A percentile compares a stretch with the other conserved stretches of the same genome.
phyloP scores from a whole-genome alignment of 1,140 invertebrate species.

The Calliopsis andreniformis region DNA sequence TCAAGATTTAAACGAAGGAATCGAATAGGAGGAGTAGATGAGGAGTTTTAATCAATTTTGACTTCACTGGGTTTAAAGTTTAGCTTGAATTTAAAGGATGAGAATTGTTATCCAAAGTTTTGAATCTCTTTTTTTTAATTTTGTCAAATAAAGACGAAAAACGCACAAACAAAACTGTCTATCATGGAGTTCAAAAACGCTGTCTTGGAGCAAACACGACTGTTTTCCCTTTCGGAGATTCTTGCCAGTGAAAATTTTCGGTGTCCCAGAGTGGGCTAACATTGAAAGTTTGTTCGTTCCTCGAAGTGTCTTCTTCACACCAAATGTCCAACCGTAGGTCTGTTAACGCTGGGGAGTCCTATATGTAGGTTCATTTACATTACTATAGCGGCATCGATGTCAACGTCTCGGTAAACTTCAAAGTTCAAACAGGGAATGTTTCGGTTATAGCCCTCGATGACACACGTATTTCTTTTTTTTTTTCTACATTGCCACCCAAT shows the following conservation, averaged over 20 bases:
- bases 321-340: neutral
- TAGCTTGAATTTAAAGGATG: too few species aligned
- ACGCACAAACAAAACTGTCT: too few species aligned
- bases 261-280: neutral
- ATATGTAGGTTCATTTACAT: slow-evolving; percentile 57
- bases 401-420: slow-evolving; percentile 59
- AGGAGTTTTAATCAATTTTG: too few species aligned
- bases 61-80: too few species aligned
- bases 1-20: neutral
- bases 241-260: slow-evolving; percentile 6
- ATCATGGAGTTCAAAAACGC: neutral
- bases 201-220: neutral
- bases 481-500: neutral
- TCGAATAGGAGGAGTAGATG: neutral
- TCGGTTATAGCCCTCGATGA: slow-evolving; percentile 13
- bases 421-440: slow-evolving; percentile 54
- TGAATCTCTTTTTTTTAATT: too few species aligned
- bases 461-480: slow-evolving; percentile 6
- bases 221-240: slow-evolving; percentile 22
- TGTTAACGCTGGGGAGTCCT: neutral
- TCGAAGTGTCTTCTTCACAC: neutral
- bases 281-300: neutral
- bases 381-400: slow-evolving; percentile 57
- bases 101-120: too few species aligned
- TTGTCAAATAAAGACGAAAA: too few species aligned